Base-by-base conservation (phyloP, 2,113 vertebrate species). In the Daphoenositta chrysoptera region DNA sequence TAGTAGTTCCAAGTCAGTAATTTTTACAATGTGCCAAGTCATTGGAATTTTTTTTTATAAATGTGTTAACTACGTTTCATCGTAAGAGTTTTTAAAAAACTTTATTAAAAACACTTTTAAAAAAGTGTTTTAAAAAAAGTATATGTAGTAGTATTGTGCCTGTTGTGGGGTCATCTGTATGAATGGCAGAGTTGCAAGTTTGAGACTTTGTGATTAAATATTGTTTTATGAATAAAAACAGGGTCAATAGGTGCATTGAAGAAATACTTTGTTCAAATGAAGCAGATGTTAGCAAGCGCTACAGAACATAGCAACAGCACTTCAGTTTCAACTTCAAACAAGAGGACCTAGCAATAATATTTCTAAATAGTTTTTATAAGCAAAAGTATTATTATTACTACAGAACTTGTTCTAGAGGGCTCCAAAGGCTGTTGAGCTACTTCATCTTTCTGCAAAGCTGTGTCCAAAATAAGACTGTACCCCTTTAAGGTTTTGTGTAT, bases 211-310 rank as follows among this genome's bases (percentile, higher is more conserved):
- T 63, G 28, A 61, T 60, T 61, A 70, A 65, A 58, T 33, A 28
- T 18, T n/a, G 40, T 47, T 89, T 72, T 68, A 39, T 20, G 13
- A 48, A 33, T 37, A 53, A 69, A 85, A 72, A 48, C 88, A 83
- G 75, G 66, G 58, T 94, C 33, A 77, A 1, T 12, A 53, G 15
- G 44, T 64, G 5, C 40, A 87, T n/a, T 47, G 18, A 84, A 77
- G 64, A 90, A 87, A 77, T 35, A 51, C 2, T 4, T 80, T 15
- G 47, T 85, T 87, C 70, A 58, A 65, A 65, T 50, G 19, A 71
- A 91, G 63, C 37, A 45, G 87, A 92, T 93, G 48, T 63, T 40
- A 85, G 39, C 90, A 96, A 93, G 82, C 87, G 92, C 95, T 95
- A 75, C 30, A 65, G 58, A 61, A 76, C 27, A 54, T 2, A 33